These are phyloP conservation scores for Clytia hemisphaerica DNA, from an alignment of 30 jellyfish, hydroid and myxozoan genomes.

Conservation along the genomic window DNA sequence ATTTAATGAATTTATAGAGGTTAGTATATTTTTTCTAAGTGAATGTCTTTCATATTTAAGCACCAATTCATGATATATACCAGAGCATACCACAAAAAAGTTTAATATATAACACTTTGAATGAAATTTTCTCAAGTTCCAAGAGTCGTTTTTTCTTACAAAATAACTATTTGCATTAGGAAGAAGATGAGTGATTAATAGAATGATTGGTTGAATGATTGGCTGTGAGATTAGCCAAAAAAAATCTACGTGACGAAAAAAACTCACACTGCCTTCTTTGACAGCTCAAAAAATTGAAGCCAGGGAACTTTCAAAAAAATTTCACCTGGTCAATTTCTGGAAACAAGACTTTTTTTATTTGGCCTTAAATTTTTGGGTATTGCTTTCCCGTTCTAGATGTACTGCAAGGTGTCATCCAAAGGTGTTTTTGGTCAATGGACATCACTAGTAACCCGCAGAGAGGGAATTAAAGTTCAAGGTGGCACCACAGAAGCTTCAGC, in stretches of 20 bases:
- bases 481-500: constrained; percentile 97
- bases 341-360: background rate
- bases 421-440: constrained; percentile 45
- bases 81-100: too few relatives aligned
- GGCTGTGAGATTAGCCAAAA: too few relatives aligned
- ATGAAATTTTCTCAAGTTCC: background rate
- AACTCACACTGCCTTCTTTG: too few relatives aligned
- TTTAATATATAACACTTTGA: too few relatives aligned
- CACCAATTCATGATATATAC: background rate
- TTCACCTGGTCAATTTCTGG: too few relatives aligned
- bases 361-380: background rate
- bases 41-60: background rate
- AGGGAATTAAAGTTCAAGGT: constrained; percentile 69
- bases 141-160: background rate
- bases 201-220: too few relatives aligned
- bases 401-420: constrained; percentile 25
- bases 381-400: constrained; percentile 1
- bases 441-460: constrained; percentile 44
- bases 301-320: too few relatives aligned
- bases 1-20: constrained; percentile 76
- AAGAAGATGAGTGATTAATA: too few relatives aligned
- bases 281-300: too few relatives aligned
- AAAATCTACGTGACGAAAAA: too few relatives aligned
- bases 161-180: too few relatives aligned
- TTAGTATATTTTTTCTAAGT: constrained; percentile 6